Conservation (phyloP, 1,140 invertebrate genomes). For the Asobara japonica region DNA sequence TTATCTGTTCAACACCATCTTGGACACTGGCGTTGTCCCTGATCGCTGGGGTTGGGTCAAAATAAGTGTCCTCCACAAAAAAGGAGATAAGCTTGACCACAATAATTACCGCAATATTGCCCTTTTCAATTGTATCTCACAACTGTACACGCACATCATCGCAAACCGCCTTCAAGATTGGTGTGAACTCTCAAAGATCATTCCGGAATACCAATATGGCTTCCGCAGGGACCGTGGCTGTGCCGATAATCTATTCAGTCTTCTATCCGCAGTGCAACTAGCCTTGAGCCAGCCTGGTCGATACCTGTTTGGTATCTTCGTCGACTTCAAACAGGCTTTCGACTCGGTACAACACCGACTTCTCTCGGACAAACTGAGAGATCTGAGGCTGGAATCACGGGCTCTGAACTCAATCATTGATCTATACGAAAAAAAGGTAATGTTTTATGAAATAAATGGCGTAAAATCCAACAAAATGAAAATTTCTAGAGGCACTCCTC, state of each 20-base stretch:
- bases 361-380: neutral
- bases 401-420: too few species aligned
- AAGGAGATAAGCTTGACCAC: conserved; percentile 18
- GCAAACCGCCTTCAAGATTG: neutral
- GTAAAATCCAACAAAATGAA: too few species aligned
- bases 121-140: neutral
- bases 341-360: too few species aligned
- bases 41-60: neutral
- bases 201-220: too few species aligned
- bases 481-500: too few species aligned
- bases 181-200: neutral
- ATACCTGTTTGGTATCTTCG: too few species aligned
- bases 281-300: too few species aligned
- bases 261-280: too few species aligned
- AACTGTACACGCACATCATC: neutral
- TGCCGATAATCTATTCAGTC: too few species aligned
- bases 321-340: too few species aligned
- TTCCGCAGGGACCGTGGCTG: too few species aligned
- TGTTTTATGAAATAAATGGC: neutral
- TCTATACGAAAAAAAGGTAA: neutral
- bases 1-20: neutral
- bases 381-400: too few species aligned
- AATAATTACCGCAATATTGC: neutral
- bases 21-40: neutral
- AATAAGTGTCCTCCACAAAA: neutral